Conservation (phyloP, 2,113 vertebrate genomes). For the Heliornis fulica region DNA sequence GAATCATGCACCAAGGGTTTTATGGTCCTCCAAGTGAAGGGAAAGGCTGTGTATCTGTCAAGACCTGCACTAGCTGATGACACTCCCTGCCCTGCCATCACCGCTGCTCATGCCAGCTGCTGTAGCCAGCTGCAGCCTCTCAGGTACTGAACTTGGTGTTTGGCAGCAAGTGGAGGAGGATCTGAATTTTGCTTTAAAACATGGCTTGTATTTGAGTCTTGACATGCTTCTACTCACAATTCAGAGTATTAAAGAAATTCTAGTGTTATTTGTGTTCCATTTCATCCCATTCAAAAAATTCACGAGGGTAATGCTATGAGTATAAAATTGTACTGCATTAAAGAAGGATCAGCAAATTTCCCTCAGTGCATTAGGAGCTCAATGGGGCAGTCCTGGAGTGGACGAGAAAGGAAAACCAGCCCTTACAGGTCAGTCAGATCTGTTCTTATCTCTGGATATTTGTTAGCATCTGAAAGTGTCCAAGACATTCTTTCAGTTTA, state of each 20-base stretch:
- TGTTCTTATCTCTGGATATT: not conserved
- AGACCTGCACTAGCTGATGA: not conserved
- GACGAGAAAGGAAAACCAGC: not conserved
- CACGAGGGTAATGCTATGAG: not conserved
- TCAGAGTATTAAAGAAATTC: not conserved
- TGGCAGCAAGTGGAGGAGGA: not conserved
- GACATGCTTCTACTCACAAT: not conserved
- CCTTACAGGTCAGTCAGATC: not conserved
- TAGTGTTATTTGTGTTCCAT: not conserved
- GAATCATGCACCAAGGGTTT: not conserved
- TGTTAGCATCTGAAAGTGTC: not conserved
- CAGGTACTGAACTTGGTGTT: not conserved
- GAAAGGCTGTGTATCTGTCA: not conserved
- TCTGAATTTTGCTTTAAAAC: not conserved
- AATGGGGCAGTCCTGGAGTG: not conserved
- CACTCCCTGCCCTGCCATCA: not conserved
- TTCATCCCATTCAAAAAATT: not conserved
- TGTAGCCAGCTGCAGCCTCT: not conserved
- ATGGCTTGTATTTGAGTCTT: not conserved
- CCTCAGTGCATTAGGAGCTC: not conserved
- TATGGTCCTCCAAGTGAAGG: not conserved
- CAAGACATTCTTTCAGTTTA: not conserved
- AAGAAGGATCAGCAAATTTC: not conserved
- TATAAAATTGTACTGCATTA: not conserved
- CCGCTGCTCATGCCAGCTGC: not conserved